phyloP scores from a whole-genome alignment of 2,888 invertebrate genomes.

The Gerris lacustris region DNA sequence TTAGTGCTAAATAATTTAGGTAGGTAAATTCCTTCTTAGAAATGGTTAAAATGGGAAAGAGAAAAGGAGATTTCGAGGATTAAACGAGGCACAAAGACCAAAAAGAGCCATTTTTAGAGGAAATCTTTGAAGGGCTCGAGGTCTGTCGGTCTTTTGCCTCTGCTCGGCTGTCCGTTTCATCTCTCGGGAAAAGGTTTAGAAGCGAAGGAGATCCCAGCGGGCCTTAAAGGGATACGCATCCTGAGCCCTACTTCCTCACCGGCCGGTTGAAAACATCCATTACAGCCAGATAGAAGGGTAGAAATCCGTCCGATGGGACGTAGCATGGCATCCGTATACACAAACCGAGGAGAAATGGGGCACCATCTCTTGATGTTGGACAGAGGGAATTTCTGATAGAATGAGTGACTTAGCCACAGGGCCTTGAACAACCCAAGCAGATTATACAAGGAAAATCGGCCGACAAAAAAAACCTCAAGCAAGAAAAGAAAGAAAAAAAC shows the following conservation, averaged over 20 bases:
- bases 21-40: not conserved
- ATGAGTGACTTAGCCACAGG: too few relatives aligned
- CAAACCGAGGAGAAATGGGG: too few relatives aligned
- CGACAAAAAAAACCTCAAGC: too few relatives aligned
- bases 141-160: not conserved
- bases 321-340: too few relatives aligned
- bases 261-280: too few relatives aligned
- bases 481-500: too few relatives aligned
- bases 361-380: too few relatives aligned
- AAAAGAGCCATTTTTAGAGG: not conserved
- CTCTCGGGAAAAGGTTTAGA: conserved; percentile 1
- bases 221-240: not conserved
- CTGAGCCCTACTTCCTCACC: not conserved
- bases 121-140: not conserved
- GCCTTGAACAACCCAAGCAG: too few relatives aligned
- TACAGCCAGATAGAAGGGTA: too few relatives aligned
- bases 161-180: not conserved
- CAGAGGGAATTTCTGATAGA: too few relatives aligned
- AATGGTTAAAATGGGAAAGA: not conserved
- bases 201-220: not conserved
- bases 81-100: not conserved
- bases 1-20: not conserved
- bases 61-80: not conserved
- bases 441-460: too few relatives aligned
- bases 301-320: too few relatives aligned